Evolutionary conservation across 1,140 invertebrate genomes (phyloP).

Genomic region (Dendroctonus ponderosae): DNA sequence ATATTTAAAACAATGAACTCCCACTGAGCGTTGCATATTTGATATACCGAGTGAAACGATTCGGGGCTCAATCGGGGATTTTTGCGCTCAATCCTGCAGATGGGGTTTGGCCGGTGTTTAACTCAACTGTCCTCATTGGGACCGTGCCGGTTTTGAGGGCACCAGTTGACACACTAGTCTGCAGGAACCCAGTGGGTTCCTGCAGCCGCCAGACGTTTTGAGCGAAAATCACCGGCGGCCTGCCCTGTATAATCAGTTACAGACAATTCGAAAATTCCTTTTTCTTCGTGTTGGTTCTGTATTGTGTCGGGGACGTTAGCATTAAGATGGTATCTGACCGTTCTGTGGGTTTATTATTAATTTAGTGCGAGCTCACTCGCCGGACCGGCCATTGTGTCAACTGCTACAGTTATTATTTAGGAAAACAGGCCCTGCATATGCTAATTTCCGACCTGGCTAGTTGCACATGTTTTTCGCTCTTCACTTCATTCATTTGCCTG

Average conservation of each 20-base stretch:
- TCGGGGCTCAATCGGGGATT: background rate
- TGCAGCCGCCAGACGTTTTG: background rate
- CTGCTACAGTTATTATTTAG: slow-evolving; percentile 24
- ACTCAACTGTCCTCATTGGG: background rate
- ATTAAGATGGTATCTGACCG: slow-evolving; percentile 20
- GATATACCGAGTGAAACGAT: slow-evolving; percentile 2
- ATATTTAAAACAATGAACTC: slow-evolving; percentile 27
- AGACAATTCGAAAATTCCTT: background rate
- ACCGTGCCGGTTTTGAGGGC: background rate
- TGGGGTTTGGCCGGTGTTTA: background rate
- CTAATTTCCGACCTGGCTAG: no score
- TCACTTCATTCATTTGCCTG: no score
- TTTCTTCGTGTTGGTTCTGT: slow-evolving; percentile 22
- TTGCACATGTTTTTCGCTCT: no score
- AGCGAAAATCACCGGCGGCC: no score
- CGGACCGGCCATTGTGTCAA: slow-evolving; percentile 26
- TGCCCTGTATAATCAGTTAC: no score
- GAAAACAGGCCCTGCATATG: no score
- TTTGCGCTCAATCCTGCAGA: background rate
- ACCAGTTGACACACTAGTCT: background rate
- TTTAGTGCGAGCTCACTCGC: slow-evolving; percentile 25
- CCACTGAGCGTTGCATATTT: slow-evolving; percentile 11
- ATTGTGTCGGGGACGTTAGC: slow-evolving; percentile 27
- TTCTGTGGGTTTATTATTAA: slow-evolving; percentile 30
- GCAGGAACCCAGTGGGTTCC: background rate